Evolutionary conservation across 2,113 vertebrate genomes (phyloP).

Genomic region (Suncus etruscus): DNA sequence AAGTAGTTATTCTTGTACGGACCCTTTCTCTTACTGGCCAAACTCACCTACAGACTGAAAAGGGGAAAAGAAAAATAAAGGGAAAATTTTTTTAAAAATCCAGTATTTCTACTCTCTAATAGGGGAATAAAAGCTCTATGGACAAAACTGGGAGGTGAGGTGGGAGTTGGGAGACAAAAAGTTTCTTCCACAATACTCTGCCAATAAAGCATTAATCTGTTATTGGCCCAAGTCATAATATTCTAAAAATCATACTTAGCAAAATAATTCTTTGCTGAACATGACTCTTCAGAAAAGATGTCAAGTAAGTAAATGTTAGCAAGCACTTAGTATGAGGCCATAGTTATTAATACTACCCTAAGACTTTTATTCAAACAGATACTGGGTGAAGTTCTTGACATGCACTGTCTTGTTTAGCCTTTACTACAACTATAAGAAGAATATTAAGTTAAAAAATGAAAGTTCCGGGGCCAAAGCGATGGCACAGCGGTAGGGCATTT

Average conservation of each 20-base stretch:
- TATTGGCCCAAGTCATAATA: background rate
- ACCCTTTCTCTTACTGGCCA: background rate
- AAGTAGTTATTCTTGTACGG: background rate
- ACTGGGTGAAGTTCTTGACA: background rate
- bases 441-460: background rate
- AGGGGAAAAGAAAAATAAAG: background rate
- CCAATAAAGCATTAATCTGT: background rate
- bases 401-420: background rate
- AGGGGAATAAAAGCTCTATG: background rate
- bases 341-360: background rate
- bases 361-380: background rate
- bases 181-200: background rate
- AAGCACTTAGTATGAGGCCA: background rate
- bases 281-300: constrained; percentile 15
- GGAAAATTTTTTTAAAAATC: background rate
- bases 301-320: constrained; percentile 32
- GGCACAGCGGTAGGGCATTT: no score
- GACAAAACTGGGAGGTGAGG: background rate
- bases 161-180: background rate
- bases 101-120: background rate
- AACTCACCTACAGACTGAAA: background rate
- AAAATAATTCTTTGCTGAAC: constrained; percentile 29
- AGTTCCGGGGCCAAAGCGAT: no score
- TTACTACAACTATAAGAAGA: background rate
- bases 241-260: constrained; percentile 40